phyloP scores from a whole-genome alignment of 2,797 vertebrate species.

The Dromococcyx pavoninus region DNA sequence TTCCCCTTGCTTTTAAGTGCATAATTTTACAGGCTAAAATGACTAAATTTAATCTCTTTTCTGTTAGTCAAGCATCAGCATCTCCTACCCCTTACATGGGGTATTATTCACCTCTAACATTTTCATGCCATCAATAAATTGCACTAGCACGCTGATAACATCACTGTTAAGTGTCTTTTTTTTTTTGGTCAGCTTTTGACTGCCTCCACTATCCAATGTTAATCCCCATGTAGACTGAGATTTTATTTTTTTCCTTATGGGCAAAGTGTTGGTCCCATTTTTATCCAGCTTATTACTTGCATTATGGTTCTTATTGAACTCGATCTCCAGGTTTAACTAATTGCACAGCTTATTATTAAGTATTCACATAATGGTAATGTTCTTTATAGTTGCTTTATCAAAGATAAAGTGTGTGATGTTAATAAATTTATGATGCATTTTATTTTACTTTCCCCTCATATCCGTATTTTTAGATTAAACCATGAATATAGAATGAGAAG shows the following conservation, averaged over 20 bases:
- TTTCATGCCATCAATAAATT: background rate
- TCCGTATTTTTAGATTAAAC: conserved; percentile 39
- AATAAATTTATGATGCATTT: conserved; percentile 54
- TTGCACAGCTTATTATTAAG: background rate
- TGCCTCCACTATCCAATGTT: background rate
- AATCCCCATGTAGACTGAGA: background rate
- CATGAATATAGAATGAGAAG: conserved; percentile 18
- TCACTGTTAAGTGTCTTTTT: background rate
- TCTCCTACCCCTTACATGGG: background rate
- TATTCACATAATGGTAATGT: background rate
- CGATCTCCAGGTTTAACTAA: background rate
- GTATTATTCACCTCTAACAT: background rate
- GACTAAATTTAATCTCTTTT: background rate
- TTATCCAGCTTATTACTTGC: background rate
- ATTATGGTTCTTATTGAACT: background rate
- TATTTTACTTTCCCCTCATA: conserved; percentile 25
- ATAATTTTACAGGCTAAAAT: background rate
- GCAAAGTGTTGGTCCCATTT: background rate
- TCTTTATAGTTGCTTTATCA: conserved; percentile 9
- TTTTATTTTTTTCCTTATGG: background rate
- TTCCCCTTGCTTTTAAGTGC: background rate
- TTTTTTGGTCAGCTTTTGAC: background rate
- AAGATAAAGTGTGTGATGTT: background rate
- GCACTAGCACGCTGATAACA: background rate
- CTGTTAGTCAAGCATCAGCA: background rate